These are phyloP conservation scores for Ditylenchus weischeri DNA, from an alignment of 2,888 invertebrate species.

Conservation along the genomic window DNA sequence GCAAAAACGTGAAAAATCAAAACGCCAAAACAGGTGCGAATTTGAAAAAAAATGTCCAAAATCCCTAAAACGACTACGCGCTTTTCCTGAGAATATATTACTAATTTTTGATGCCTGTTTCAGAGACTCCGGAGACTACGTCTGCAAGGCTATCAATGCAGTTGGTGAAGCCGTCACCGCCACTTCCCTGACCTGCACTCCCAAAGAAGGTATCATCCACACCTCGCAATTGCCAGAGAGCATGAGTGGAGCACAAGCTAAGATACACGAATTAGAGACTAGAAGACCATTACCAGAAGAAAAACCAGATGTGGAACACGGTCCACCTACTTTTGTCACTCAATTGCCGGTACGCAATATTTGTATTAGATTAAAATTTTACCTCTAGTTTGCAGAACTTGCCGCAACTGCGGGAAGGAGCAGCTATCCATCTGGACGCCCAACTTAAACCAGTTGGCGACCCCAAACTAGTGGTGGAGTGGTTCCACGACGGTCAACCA, in stretches of 20 bases:
- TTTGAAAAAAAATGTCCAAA: no score
- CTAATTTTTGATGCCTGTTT: no score
- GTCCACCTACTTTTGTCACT: constrained; percentile 83
- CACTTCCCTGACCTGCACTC: constrained; percentile 80
- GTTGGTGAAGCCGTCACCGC: constrained; percentile 75
- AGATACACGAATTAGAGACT: constrained; percentile 55
- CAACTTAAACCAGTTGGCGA: constrained; percentile 88
- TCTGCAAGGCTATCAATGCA: constrained; percentile 33
- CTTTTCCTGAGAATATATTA: no score
- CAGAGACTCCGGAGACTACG: constrained; percentile 40
- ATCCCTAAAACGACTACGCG: no score
- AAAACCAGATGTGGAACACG: constrained; percentile 68
- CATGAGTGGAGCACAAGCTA: constrained; percentile 71
- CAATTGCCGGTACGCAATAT: constrained; percentile 77
- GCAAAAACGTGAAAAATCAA: no score
- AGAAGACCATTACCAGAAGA: constrained; percentile 42
- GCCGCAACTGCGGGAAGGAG: constrained; percentile 83
- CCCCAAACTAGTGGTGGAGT: constrained; percentile 64
- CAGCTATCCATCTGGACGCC: constrained; percentile 92
- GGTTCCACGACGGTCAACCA: constrained; percentile 76
- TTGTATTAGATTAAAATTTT: constrained; percentile 59
- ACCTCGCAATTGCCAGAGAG: constrained; percentile 86
- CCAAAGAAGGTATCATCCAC: constrained; percentile 72
- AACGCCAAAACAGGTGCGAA: no score
- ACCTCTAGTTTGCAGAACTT: constrained; percentile 61